These are phyloP conservation scores for Xanthorhoe spadicearia DNA, from an alignment of 2,888 invertebrate genomes.

Conservation along the genomic window DNA sequence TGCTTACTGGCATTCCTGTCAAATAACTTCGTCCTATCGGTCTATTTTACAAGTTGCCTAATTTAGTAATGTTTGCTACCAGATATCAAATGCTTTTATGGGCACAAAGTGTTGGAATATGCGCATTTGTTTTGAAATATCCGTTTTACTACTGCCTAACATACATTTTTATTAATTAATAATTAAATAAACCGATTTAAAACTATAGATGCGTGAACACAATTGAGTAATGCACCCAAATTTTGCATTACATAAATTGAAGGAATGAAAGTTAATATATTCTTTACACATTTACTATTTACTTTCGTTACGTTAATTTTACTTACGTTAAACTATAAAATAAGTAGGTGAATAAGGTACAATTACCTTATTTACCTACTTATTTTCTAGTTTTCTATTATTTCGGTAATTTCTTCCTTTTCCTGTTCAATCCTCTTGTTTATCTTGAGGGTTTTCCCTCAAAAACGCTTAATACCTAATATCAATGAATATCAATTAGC, in stretches of 20 bases:
- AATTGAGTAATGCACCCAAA: background rate
- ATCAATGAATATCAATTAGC: background rate
- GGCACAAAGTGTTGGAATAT: background rate
- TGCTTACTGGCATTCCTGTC: background rate
- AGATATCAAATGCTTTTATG: background rate
- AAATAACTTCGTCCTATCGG: conserved; percentile 5
- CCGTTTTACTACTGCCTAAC: background rate
- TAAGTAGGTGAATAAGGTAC: too few relatives aligned
- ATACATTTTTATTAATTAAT: background rate
- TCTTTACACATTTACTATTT: too few relatives aligned
- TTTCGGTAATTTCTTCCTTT: background rate
- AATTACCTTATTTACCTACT: too few relatives aligned
- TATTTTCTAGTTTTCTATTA: background rate
- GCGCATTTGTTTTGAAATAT: background rate
- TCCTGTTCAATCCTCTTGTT: too few relatives aligned
- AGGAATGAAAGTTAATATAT: conserved; percentile 2
- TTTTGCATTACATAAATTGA: background rate
- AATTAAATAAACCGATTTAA: background rate
- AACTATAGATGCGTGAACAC: background rate
- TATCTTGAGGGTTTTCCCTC: too few relatives aligned
- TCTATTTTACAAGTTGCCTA: background rate
- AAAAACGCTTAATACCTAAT: too few relatives aligned
- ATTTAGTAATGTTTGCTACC: conserved; percentile 1
- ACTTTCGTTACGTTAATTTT: background rate
- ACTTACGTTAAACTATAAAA: too few relatives aligned